phyloP scores from a whole-genome alignment of 1,140 invertebrate species.

The Harlomillsia oculata region DNA sequence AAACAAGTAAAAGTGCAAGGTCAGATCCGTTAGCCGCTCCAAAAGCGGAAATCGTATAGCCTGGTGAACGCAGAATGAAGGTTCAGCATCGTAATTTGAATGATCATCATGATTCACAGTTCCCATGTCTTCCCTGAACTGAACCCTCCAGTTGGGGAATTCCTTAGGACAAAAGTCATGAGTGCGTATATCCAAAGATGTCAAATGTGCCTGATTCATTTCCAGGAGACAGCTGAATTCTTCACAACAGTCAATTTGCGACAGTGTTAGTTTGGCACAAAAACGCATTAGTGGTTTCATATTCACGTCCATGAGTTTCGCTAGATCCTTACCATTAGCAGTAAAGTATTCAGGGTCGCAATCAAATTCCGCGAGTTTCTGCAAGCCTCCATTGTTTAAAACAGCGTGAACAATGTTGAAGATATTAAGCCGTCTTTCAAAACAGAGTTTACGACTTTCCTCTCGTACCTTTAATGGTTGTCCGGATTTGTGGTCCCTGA shows the following conservation, averaged over 20 bases:
- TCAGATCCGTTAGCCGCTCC: no score
- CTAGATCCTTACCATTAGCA: neutral
- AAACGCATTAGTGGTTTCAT: slow-evolving; percentile 1
- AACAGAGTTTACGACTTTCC: no score
- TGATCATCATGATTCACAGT: no score
- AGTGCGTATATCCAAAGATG: neutral
- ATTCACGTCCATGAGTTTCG: slow-evolving; percentile 7
- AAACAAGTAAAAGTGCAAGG: no score
- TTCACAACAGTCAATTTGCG: slow-evolving; percentile 1
- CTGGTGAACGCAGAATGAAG: no score
- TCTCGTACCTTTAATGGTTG: neutral
- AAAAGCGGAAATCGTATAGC: no score
- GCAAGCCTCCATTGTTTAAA: neutral
- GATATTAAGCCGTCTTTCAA: no score
- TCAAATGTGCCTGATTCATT: neutral
- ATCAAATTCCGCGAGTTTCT: neutral
- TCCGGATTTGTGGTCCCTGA: neutral
- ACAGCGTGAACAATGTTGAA: slow-evolving; percentile 2
- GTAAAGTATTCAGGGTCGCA: neutral
- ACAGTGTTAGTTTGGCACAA: slow-evolving; percentile 1
- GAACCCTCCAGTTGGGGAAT: no score
- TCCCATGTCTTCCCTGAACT: no score
- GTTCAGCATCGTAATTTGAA: no score
- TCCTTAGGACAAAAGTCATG: slow-evolving; percentile 1
- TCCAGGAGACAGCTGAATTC: neutral